phyloP scores from a whole-genome alignment of 2,888 invertebrate species.

The Nasonovia ribisnigri region DNA sequence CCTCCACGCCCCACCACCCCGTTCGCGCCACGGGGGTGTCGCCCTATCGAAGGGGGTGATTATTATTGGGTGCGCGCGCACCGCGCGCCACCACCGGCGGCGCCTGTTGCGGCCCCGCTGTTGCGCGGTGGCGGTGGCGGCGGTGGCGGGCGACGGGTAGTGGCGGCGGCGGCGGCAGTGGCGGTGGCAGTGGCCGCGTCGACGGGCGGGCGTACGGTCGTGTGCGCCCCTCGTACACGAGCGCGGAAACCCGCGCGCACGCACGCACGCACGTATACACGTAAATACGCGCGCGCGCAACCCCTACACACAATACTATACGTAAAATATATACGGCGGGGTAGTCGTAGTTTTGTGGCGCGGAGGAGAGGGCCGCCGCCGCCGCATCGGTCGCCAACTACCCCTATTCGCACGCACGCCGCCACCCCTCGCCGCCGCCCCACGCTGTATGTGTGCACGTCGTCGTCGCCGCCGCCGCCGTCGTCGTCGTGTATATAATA shows the following conservation, averaged over 20 bases:
- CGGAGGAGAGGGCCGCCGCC: neutral
- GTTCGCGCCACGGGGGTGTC: constrained; percentile 43
- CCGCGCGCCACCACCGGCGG: constrained; percentile 61
- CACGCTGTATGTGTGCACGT: neutral
- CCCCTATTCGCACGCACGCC: constrained; percentile 30
- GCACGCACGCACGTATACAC: neutral
- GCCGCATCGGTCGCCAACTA: constrained; percentile 34
- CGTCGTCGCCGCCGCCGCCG: neutral
- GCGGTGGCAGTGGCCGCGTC: constrained; percentile 26
- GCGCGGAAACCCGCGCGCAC: neutral
- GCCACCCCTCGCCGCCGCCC: neutral
- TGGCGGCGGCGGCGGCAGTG: neutral
- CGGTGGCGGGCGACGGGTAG: neutral
- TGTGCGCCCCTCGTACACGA: neutral
- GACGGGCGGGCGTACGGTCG: constrained; percentile 47
- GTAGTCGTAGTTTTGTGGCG: constrained; percentile 24
- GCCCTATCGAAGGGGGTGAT: constrained; percentile 66
- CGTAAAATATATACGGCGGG: neutral
- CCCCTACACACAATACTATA: neutral
- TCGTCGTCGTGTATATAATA: neutral
- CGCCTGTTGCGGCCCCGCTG: constrained; percentile 65
- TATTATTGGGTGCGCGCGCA: constrained; percentile 66
- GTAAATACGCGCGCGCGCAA: neutral
- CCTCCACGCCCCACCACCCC: constrained; percentile 56
- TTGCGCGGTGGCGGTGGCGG: constrained; percentile 48